Conservation (phyloP, 2,113 vertebrate genomes). For the Varanus komodoensis region DNA sequence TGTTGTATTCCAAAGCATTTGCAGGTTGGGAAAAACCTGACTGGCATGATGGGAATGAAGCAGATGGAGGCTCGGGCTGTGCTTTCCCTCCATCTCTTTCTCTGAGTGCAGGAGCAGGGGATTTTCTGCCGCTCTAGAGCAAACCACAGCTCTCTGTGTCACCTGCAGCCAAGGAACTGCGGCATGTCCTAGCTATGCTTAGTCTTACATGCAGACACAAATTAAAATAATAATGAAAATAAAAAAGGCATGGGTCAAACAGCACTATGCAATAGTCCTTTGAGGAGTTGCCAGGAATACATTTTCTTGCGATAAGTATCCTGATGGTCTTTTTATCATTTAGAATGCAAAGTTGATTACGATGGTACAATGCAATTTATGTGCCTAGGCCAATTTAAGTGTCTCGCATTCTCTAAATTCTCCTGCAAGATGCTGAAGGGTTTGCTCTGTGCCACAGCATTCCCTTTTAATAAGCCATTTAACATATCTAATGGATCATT, state of each 20-base stretch:
- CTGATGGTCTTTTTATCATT: background rate
- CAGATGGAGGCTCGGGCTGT: background rate
- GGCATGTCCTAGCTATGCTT: background rate
- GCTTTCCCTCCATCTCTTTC: background rate
- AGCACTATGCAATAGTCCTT: too few species aligned
- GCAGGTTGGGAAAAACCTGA: too few species aligned
- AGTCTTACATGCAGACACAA: too few species aligned
- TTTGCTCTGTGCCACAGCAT: conserved; percentile 19
- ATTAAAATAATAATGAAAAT: too few species aligned
- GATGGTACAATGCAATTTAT: conserved; percentile 32
- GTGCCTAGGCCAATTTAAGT: conserved; percentile 16
- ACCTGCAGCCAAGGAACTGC: background rate
- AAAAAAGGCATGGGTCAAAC: background rate
- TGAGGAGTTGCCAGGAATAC: background rate
- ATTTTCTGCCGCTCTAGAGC: too few species aligned
- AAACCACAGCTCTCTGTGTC: too few species aligned
- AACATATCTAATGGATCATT: conserved; percentile 53
- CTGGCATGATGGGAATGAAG: too few species aligned
- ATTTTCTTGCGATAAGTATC: background rate
- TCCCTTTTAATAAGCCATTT: conserved; percentile 59
- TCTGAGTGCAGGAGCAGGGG: too few species aligned
- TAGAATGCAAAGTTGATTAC: background rate
- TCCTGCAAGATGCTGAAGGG: background rate
- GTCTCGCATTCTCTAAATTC: conserved; percentile 33
- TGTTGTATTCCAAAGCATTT: too few species aligned